Evolutionary conservation across 2,888 invertebrate genomes (phyloP).

Genomic region (Andrena praecox): DNA sequence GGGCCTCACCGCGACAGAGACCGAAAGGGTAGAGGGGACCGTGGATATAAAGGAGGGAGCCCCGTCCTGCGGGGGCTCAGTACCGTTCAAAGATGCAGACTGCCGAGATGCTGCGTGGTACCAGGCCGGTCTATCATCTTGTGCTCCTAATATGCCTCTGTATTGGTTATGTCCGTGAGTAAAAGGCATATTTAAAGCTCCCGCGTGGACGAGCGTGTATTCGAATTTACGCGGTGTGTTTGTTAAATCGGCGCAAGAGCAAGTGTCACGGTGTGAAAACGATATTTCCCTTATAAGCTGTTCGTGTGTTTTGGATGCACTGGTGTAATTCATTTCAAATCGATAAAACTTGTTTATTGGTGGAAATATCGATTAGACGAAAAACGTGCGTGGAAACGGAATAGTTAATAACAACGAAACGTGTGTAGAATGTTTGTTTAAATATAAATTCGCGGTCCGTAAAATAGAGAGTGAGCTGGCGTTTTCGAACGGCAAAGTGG

Average conservation of each 20-base stretch:
- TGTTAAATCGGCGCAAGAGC: not conserved
- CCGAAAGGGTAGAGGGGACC: conserved; percentile 70
- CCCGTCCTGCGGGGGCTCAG: conserved; percentile 82
- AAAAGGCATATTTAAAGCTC: conserved; percentile 65
- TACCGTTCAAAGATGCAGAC: conserved; percentile 83
- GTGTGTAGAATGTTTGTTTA: not conserved
- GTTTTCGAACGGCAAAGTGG: not conserved
- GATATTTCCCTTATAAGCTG: not conserved
- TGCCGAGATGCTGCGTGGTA: conserved; percentile 81
- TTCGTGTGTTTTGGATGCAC: not conserved
- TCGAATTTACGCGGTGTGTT: conserved; percentile 21
- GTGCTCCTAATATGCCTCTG: conserved; percentile 74
- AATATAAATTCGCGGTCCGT: not conserved
- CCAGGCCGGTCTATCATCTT: conserved; percentile 76
- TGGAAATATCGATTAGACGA: conserved; percentile 5
- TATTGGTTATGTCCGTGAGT: conserved; percentile 79
- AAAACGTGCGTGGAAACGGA: not conserved
- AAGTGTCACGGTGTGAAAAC: conserved; percentile 53
- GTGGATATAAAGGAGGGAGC: conserved; percentile 83
- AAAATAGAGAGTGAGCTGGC: not conserved
- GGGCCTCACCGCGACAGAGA: conserved; percentile 66
- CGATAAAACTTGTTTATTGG: not conserved
- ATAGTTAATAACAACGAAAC: not conserved
- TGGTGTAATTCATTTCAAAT: conserved; percentile 13
- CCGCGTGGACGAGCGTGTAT: conserved; percentile 36